phyloP scores from a whole-genome alignment of 2,113 vertebrate species.

The Nanorana parkeri region DNA sequence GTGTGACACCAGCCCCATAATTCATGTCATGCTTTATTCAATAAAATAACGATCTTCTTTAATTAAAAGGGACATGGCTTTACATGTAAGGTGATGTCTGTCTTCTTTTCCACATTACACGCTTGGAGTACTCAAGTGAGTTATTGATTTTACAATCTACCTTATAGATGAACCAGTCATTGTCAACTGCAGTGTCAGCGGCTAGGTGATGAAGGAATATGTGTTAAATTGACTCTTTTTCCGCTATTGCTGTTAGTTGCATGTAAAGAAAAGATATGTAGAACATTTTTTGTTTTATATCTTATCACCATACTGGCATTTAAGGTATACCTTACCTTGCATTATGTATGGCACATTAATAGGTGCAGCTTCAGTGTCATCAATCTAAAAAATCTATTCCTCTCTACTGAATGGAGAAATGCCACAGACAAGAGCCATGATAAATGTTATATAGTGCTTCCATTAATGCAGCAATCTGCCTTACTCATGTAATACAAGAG shows the following conservation, averaged over 20 bases:
- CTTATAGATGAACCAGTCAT: background rate
- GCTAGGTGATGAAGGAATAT: slow-evolving; percentile 1
- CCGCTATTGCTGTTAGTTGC: background rate
- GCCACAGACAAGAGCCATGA: background rate
- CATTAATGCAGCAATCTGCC: background rate
- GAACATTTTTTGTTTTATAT: background rate
- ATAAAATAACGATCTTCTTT: background rate
- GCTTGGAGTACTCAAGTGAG: background rate
- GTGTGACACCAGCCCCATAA: no score
- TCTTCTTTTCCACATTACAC: background rate
- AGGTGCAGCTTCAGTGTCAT: background rate
- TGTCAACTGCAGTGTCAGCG: slow-evolving; percentile 4
- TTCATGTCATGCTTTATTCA: no score
- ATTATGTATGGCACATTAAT: background rate
- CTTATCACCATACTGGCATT: background rate
- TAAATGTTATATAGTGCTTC: background rate
- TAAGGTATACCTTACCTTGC: background rate
- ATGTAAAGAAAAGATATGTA: background rate
- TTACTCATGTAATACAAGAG: background rate
- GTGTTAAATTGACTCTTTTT: background rate
- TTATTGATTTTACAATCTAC: slow-evolving; percentile 12
- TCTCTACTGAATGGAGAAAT: background rate
- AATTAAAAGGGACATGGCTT: background rate
- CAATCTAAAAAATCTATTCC: background rate
- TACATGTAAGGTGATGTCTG: background rate